Conservation (phyloP, 2,888 invertebrate genomes). For the Alviniconcha strummeri region DNA sequence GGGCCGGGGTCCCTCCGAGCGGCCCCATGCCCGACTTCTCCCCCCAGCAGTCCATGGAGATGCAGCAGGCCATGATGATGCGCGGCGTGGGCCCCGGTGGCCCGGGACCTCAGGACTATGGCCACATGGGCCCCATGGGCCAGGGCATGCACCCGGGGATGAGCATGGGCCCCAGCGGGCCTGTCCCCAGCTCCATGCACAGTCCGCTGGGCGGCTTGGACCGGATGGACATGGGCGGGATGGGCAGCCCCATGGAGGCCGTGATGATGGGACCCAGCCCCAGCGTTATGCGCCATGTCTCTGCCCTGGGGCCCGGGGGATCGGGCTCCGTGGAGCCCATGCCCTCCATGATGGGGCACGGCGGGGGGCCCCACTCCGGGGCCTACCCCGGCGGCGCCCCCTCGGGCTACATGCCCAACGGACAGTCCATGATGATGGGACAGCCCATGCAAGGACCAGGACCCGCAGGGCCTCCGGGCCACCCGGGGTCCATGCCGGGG, state of each 20-base stretch:
- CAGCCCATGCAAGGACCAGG: constrained; percentile 59
- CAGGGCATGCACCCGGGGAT: constrained; percentile 53
- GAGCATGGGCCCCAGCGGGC: constrained; percentile 40
- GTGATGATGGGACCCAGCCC: constrained; percentile 46
- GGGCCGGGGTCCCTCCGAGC: constrained; percentile 43
- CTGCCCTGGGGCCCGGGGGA: constrained; percentile 44
- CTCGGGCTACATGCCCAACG: constrained; percentile 37
- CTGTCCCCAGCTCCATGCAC: constrained; percentile 28
- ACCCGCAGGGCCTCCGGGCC: constrained; percentile 37
- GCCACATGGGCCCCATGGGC: constrained; percentile 49
- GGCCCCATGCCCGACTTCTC: constrained; percentile 39
- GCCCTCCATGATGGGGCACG: constrained; percentile 51
- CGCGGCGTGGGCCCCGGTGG: constrained; percentile 32
- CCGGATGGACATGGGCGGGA: constrained; percentile 39
- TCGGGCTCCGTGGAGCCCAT: constrained; percentile 39
- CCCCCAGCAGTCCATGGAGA: constrained; percentile 45
- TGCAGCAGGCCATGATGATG: constrained; percentile 51
- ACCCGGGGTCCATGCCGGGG: constrained; percentile 20
- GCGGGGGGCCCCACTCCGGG: constrained; percentile 38
- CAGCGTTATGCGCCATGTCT: constrained; percentile 38
- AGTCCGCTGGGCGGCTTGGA: constrained; percentile 39
- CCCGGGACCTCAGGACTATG: constrained; percentile 31
- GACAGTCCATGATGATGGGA: constrained; percentile 42
- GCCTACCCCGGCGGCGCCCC: constrained; percentile 27
- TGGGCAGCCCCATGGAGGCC: constrained; percentile 45